Percentiles rank a stretch among this genome's conserved stretches.
Conservation (phyloP, 2,888 invertebrate species). For the Rhagium mordax region DNA sequence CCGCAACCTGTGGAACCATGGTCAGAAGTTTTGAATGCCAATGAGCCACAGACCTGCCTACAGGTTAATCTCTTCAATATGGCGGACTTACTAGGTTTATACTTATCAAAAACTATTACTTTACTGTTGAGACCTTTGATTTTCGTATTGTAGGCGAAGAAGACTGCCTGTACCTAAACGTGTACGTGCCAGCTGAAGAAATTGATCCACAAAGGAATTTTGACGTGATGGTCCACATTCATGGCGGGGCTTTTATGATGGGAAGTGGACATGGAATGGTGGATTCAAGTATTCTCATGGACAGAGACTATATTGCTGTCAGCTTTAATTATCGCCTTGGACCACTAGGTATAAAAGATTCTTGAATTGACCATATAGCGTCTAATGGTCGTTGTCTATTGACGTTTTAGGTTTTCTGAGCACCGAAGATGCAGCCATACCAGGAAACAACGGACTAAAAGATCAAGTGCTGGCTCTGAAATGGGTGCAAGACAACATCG, state of each 20-base stretch:
- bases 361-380: no score
- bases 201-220: slow-evolving; percentile 64
- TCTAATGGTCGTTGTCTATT: no score
- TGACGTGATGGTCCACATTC: slow-evolving; percentile 69
- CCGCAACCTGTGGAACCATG: slow-evolving; percentile 74
- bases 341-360: slow-evolving; percentile 55
- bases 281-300: slow-evolving; percentile 66
- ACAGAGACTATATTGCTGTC: slow-evolving; percentile 64
- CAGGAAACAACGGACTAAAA: slow-evolving; percentile 66
- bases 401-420: slow-evolving; percentile 64
- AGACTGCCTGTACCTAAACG: slow-evolving; percentile 78
- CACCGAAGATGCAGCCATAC: slow-evolving; percentile 62
- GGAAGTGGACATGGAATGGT: slow-evolving; percentile 68
- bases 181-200: slow-evolving; percentile 73
- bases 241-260: slow-evolving; percentile 69
- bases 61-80: slow-evolving; percentile 45
- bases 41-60: slow-evolving; percentile 66
- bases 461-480: slow-evolving; percentile 64
- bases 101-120: no score
- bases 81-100: neutral
- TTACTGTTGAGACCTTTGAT: neutral
- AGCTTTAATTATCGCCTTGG: slow-evolving; percentile 64
- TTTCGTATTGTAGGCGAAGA: slow-evolving; percentile 71
- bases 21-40: slow-evolving; percentile 78
- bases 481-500: slow-evolving; percentile 65